Base-by-base conservation (phyloP, 2,797 vertebrate species). In the Benthosema pterotum region DNA sequence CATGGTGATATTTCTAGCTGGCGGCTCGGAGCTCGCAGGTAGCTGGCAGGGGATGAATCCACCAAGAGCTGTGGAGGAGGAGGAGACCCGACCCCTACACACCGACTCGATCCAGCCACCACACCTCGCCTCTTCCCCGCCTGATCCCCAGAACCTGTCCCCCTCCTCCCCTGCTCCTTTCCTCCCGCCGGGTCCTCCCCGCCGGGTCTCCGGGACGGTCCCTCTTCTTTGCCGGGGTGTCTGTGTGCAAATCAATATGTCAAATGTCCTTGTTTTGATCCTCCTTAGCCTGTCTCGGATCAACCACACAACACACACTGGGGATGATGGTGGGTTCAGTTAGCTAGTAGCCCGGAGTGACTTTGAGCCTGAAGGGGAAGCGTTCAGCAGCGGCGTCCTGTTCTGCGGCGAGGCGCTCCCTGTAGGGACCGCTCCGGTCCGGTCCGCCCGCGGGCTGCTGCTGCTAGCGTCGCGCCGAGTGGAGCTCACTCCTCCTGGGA, bases 1-100 rank as follows among this genome's bases (percentile, higher is more conserved):
- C 96, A 97, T 97, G 94, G 71, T 87, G 92, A 83, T 79, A 78
- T 50, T 57, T 64, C 78, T 7, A 67, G 84, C 72, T 79, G 82
- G 82, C 85, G 82, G 82, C 85, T 71, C 7, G 61, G 8, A 38
- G 89, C 86, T 87, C 83, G 72, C 75, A n/a, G 85, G 64, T 87
- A 87, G 85, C 85, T 74, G 84, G 82, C 83, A 85, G 86, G 72
- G 84, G 87, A 87, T 85, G 85, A 90, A 84, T 82, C 87, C 88
- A 83, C 87, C 87, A 74, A 84, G 79, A 38, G 8, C 32, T 32
- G 28, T 86, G 88, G 87, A 90, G 87, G 84, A 90, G 87, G 84
- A 52, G 63, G 48, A 7, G 32, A 38, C 32, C 32, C 75, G 80
- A 89, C 79, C 85, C 82, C 82, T 80, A 51, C 7, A 7, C 28